A percentile compares a stretch with the other conserved stretches of the same genome.
Evolutionary conservation across 2,113 vertebrate species (phyloP).

Genomic region (Procavia capensis): DNA sequence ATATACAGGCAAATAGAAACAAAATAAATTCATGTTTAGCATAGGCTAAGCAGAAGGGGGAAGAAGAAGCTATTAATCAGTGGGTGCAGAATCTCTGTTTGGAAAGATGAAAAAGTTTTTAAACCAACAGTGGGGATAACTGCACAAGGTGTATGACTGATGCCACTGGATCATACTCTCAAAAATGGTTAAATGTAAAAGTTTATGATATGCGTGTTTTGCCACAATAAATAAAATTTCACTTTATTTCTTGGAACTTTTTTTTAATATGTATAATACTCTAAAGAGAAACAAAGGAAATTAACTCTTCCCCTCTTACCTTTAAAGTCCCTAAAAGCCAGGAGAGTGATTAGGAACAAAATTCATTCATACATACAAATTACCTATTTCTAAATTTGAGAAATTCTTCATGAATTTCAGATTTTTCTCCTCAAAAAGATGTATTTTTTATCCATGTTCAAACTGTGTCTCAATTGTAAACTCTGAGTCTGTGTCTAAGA

Average conservation of each 20-base stretch:
- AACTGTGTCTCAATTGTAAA: background rate
- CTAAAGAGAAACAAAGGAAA: conserved; percentile 15
- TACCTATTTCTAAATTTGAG: background rate
- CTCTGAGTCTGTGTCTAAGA: background rate
- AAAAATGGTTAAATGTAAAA: background rate
- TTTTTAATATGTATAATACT: background rate
- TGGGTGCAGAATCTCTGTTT: background rate
- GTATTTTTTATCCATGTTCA: background rate
- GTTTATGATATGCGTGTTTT: background rate
- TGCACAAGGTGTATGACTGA: background rate
- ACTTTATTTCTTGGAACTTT: background rate
- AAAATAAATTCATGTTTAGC: background rate
- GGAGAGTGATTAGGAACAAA: background rate
- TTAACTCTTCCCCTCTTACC: background rate
- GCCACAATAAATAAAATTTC: background rate
- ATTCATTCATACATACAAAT: conserved; percentile 3
- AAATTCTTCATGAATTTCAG: background rate
- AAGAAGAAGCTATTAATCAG: background rate
- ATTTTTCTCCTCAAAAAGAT: background rate
- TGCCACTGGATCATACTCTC: no score
- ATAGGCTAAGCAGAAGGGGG: background rate
- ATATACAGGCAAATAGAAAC: background rate
- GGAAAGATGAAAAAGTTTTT: background rate
- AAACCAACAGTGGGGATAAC: background rate
- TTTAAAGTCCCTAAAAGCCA: background rate